Evolutionary conservation across 2,797 vertebrate genomes (phyloP), one percentile per base, ranked within the genome.

Genomic region (Galagoides demidoff): DNA sequence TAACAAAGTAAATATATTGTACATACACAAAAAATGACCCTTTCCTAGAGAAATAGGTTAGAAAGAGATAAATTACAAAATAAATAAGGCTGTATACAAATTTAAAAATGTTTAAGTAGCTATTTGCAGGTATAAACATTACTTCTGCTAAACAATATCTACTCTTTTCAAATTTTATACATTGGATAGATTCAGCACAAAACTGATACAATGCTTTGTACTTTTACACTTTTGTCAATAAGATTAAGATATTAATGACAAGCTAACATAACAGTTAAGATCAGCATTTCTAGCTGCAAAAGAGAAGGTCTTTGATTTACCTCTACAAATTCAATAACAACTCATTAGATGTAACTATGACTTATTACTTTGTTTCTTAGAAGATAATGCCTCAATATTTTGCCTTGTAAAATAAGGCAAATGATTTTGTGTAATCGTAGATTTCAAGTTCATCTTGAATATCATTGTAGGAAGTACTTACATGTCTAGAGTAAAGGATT

Each of bases 291-390:
- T 37, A 84, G 76, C 25, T 61, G 29, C 27, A 55, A 83, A 84
- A 94, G 10, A 94, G 23, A 43, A 93, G n/a, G 43, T 88, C 70
- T 96, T 97, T 97, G 45, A 96, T 92, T 97, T 63, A 23, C 31
- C 43, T 95, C 9, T 61, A 85, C 37, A 95, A 94, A 92, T 96
- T 95, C 87, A 97, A 78, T 96, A 89, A 57, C 52, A 95, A 74
- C 61, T 85, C 90, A 96, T 94, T 97, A 96, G 39, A 79, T 84
- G 23, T 82, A 96, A 94, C 37, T 95, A 59, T 92, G 90, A 92
- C 85, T 89, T 96, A 97, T 92, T 90, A 88, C 39, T 95, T 78
- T 73, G 22, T 93, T 96, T 95, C 61, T 95, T 92, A 25, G 27
- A 94, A 83, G n/a, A 74, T 84, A 81, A 79, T 74, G 68, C 22